Conservation (phyloP, 2,113 vertebrate species). For the Hemiscyllium ocellatum region DNA sequence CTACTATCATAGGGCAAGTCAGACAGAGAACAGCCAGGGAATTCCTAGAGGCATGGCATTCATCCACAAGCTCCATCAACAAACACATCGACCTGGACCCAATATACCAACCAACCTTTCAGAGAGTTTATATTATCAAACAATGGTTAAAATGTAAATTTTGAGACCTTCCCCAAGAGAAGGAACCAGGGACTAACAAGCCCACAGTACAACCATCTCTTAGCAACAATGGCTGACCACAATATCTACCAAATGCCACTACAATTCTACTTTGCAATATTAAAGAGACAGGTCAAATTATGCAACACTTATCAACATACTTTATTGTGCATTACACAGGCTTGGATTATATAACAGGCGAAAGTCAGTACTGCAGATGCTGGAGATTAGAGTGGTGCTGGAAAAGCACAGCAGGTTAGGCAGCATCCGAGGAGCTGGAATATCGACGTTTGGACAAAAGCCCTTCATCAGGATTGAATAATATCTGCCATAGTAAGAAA, state of each 20-base stretch:
- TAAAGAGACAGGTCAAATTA: background rate
- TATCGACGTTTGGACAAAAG: no score
- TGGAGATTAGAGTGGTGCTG: no score
- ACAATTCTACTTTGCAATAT: background rate
- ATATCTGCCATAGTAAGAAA: background rate
- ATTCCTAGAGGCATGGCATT: no score
- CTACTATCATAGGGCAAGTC: no score
- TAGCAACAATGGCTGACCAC: background rate
- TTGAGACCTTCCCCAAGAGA: background rate
- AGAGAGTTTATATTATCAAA: background rate
- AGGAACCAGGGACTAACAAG: background rate
- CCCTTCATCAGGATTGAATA: no score
- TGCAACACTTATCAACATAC: background rate
- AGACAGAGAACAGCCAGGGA: no score
- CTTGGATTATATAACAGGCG: background rate
- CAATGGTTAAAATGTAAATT: background rate
- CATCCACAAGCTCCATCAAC: no score
- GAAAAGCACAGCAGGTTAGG: no score
- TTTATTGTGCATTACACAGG: background rate
- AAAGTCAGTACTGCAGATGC: no score
- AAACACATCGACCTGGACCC: no score
- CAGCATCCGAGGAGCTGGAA: no score
- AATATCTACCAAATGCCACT: background rate
- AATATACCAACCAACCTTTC: no score
- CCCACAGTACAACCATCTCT: background rate